Percentiles rank a stretch among this genome's conserved stretches.
Conservation (phyloP, 1,140 invertebrate genomes). For the Ceratosolen solmsi region DNA sequence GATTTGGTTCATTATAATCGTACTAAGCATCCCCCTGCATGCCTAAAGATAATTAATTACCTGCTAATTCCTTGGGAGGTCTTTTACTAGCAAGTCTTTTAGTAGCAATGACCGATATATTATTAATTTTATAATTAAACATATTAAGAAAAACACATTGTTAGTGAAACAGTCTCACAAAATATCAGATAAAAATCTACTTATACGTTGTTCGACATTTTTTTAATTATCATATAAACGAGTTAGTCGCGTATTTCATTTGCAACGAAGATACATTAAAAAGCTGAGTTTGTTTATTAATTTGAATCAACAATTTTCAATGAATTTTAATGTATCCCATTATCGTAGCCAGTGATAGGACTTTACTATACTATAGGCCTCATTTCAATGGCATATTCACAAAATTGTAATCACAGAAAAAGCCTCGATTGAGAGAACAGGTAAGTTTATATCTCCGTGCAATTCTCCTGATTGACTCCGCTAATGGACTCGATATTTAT, state of each 20-base stretch:
- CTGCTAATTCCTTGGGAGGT: too few relatives aligned
- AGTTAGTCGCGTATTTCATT: not conserved
- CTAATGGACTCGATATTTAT: slow-evolving; percentile 36
- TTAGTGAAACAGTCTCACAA: too few relatives aligned
- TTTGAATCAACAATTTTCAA: slow-evolving; percentile 8
- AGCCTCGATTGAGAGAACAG: slow-evolving; percentile 31
- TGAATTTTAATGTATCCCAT: not conserved
- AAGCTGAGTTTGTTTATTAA: slow-evolving; percentile 1
- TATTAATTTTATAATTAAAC: too few relatives aligned
- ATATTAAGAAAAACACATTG: too few relatives aligned
- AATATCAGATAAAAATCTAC: too few relatives aligned
- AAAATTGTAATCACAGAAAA: slow-evolving; percentile 36
- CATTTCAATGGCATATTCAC: not conserved
- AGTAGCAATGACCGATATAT: too few relatives aligned
- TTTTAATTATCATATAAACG: slow-evolving; percentile 2
- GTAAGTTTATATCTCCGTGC: slow-evolving; percentile 18
- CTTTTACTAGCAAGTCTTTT: too few relatives aligned
- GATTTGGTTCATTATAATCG: too few relatives aligned
- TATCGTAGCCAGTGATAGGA: not conserved
- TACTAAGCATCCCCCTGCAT: too few relatives aligned
- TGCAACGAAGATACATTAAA: not conserved
- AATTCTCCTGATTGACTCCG: slow-evolving; percentile 28
- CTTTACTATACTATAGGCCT: not conserved
- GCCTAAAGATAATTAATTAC: too few relatives aligned
- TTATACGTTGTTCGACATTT: too few relatives aligned